Base-by-base conservation (phyloP, 1,140 invertebrate genomes). In the Psix sp. region DNA sequence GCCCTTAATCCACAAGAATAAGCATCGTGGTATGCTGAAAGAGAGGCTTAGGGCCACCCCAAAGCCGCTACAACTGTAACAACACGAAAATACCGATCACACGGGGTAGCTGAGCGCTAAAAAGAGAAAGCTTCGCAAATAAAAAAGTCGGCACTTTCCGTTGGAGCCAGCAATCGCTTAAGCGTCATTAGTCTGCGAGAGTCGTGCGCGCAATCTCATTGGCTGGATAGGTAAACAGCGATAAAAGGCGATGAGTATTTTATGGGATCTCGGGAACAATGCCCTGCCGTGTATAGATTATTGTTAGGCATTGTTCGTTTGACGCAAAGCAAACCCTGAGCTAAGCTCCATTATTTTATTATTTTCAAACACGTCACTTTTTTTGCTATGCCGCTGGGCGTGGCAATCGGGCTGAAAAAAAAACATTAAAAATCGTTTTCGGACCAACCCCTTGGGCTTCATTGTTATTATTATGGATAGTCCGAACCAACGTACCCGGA, bases 241-340 rank as follows among this genome's bases (percentile, higher is more conserved):
- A 87, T 87, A 86, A 86, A 87, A 82, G 73, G 75, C 84, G 84
- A 87, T 85, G 85, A 87, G 86, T 82, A 86, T 87, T 87, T 87
- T 86, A 86, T 87, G 74, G 84, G 84, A 82, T 81, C 74, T 76
- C 56, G 15, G 59, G 43, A 49, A 85, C 82, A 86, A 84, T 84
- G 57, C 74, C 59, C 52, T 35, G 60, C 52, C 57, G 79, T 80
- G 76, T 81, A 80, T 81, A 76, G 77, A 74, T 81, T 76, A 84
- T 80, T 82, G 78, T 83, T 60, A 45, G 68, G 72, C 71, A 77
- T 82, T 82, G 80, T 84, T 76, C 78, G 80, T 17, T 45, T 39
- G 67, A 67, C 75, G 76, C 77, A 77, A 71, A 78, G 74, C 77
- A 60, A 77, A 52, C 46, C 72, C 38, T 35, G 20, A 52, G 57